Conservation (phyloP, 2,113 vertebrate genomes). For the Peromyscus polionotus region DNA sequence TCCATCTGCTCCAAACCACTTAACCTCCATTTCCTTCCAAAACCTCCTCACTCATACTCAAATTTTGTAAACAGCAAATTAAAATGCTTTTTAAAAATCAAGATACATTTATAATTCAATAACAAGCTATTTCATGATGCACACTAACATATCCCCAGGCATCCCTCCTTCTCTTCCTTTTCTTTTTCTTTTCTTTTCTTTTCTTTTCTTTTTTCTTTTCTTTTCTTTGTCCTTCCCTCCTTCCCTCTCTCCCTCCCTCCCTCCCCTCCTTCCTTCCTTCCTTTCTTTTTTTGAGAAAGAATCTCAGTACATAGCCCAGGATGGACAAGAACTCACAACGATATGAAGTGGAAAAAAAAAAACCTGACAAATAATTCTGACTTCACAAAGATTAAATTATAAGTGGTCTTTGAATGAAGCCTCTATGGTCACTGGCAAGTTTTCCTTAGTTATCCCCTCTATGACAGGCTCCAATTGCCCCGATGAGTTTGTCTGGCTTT, state of each 20-base stretch:
- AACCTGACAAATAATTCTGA: neutral
- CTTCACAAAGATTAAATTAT: neutral
- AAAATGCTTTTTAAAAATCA: neutral
- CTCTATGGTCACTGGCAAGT: too few species aligned
- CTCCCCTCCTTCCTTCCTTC: too few species aligned
- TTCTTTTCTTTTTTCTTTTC: too few species aligned
- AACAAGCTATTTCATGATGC: slow-evolving; percentile 3
- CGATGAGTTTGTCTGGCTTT: neutral
- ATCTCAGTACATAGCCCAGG: neutral
- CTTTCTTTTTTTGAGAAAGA: neutral
- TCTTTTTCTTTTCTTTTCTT: too few species aligned
- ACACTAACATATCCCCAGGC: neutral
- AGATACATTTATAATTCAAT: neutral
- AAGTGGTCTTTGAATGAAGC: neutral
- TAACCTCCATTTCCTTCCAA: neutral
- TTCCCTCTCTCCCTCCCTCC: too few species aligned
- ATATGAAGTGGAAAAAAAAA: neutral
- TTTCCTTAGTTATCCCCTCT: neutral
- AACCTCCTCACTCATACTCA: neutral
- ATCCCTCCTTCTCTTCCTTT: neutral
- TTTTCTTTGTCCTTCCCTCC: too few species aligned
- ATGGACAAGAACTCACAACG: neutral
- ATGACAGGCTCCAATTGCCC: neutral
- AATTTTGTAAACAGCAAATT: slow-evolving; percentile 16
- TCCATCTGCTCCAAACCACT: neutral